phyloP scores from a whole-genome alignment of 2,113 vertebrate species.

The Lasiurus cinereus region DNA sequence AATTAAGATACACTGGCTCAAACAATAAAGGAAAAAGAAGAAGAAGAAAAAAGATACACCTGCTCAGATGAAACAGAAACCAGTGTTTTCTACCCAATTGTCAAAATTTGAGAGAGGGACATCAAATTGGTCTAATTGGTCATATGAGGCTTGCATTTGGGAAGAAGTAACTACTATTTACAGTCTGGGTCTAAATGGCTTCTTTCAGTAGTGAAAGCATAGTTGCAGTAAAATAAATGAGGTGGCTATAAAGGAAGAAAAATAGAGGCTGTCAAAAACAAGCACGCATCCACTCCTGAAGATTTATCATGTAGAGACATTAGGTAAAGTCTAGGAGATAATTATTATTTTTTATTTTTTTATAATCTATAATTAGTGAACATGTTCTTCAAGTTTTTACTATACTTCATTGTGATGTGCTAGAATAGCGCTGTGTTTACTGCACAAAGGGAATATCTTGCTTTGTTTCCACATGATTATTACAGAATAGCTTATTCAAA shows the following conservation, averaged over 20 bases:
- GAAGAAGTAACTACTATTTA: neutral
- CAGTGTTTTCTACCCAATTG: neutral
- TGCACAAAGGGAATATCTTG: neutral
- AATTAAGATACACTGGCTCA: neutral
- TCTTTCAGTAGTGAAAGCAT: neutral
- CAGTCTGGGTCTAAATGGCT: neutral
- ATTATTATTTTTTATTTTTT: neutral
- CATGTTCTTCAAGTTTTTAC: slow-evolving; percentile 6
- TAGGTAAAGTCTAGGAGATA: neutral
- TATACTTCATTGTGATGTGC: neutral
- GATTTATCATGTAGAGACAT: neutral
- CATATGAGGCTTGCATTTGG: neutral
- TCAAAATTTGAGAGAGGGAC: neutral
- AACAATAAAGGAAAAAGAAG: too few relatives aligned
- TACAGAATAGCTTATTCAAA: neutral
- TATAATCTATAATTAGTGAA: slow-evolving; percentile 43
- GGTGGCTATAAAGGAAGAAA: neutral
- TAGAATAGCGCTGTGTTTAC: neutral
- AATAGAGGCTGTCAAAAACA: neutral
- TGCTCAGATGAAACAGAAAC: neutral
- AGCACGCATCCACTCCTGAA: neutral
- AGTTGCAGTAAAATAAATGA: neutral
- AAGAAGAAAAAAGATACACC: neutral
- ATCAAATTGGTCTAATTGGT: neutral
- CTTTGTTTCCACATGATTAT: neutral